Conservation (phyloP, 2,888 invertebrate genomes). For the Pachymerium ferrugineum region DNA sequence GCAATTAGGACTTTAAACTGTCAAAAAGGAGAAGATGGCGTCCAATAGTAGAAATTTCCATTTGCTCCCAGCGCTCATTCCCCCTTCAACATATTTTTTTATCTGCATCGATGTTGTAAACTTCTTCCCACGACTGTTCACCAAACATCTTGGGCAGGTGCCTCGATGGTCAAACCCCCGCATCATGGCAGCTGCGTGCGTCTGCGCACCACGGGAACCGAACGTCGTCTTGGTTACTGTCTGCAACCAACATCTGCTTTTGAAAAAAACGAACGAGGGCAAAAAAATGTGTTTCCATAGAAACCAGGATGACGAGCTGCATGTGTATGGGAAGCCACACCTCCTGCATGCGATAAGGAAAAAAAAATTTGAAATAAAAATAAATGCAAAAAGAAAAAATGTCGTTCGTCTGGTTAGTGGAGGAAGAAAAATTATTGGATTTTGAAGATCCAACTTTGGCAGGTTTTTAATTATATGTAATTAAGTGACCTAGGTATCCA, state of each 20-base stretch:
- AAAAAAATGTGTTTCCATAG: not conserved
- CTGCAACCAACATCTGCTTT: slow-evolving; percentile 1
- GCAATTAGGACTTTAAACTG: not conserved
- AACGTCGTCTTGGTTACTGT: slow-evolving; percentile 1
- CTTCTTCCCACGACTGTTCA: not conserved
- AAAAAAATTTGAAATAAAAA: not conserved
- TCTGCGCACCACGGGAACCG: not conserved
- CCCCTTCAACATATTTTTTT: no score
- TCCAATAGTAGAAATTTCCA: no score
- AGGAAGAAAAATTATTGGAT: not conserved
- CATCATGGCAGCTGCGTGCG: slow-evolving; percentile 1
- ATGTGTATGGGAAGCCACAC: not conserved
- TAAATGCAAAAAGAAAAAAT: not conserved
- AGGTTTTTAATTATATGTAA: slow-evolving; percentile 11
- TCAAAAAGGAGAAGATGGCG: no score
- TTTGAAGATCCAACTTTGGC: slow-evolving; percentile 2
- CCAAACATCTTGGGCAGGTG: slow-evolving; percentile 13
- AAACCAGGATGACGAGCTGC: not conserved
- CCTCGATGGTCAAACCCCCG: not conserved
- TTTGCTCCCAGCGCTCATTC: no score
- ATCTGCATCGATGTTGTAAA: not conserved
- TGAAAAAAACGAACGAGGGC: not conserved
- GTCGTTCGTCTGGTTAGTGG: not conserved
- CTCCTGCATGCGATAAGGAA: no score
- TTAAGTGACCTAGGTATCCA: slow-evolving; percentile 14